Base-by-base conservation (phyloP, 2,888 invertebrate species). In the Carabus problematicus region DNA sequence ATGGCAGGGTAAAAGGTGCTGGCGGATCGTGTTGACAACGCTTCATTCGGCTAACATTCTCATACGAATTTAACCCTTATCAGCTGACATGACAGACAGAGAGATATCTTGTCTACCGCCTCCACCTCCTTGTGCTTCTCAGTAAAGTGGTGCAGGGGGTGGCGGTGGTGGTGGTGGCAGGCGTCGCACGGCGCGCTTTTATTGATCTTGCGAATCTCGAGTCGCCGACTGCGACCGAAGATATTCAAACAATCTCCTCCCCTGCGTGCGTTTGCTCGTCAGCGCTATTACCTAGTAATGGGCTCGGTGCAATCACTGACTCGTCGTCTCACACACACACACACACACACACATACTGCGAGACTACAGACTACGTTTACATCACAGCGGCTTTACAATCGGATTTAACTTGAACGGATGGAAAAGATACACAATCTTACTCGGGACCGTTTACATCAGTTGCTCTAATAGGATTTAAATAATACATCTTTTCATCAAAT, bases 61-160 rank as follows among this genome's bases (percentile, higher is more conserved):
- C 79, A 77, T 80, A 79, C 79, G 79, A 82, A 81, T 82, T 82
- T 82, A 82, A 83, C 82, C 82, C 82, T 82, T 82, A 82, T 83
- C 82, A 82, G 81, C 78, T 77, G 76, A 76, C 77, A 74, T 76
- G 75, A 76, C 77, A 75, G 76, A 76, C 75, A 77, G 55, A 43
- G 61, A 9, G 52, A 52, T 52, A 52, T 52, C 52, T 52, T 52
- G 49, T 41, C 58, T 40, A 19, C 47, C 9, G 12, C 61, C 47
- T 61, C 45, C 43, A 14, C 60, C 42, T 60, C 19, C 29, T 56
- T 14, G 19, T 12, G 56, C 19, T 56, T 14, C 39, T 45, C 56
- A 29, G 29, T 39, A 41, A 18, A 18, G 40, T 40, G 41, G 41
- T n/a, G 49, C 14, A 16, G 52, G 52, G 52, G 52, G 29, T 29